Evolutionary conservation across 2,113 vertebrate species (phyloP).

Genomic region (Centrocercus urophasianus): DNA sequence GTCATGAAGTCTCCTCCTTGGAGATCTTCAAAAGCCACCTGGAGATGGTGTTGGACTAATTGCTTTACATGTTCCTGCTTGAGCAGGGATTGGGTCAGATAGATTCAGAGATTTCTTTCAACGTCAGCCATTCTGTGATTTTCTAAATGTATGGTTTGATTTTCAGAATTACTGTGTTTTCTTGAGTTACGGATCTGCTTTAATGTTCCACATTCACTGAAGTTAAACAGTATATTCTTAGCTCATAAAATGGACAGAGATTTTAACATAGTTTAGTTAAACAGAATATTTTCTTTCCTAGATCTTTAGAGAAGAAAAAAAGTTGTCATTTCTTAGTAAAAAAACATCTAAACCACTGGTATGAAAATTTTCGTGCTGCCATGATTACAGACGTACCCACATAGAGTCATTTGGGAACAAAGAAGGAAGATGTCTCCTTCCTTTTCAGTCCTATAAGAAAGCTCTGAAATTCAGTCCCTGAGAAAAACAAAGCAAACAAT

Average conservation of each 20-base stretch:
- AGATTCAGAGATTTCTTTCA: not conserved
- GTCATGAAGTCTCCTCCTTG: not conserved
- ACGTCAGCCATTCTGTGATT: not conserved
- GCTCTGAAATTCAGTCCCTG: not conserved
- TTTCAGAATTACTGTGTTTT: not conserved
- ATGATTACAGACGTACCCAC: not conserved
- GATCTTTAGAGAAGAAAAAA: not conserved
- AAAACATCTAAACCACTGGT: constrained; percentile 10
- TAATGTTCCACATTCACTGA: not conserved
- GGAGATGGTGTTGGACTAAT: not conserved
- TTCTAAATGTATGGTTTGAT: not conserved
- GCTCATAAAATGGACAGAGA: constrained; percentile 21
- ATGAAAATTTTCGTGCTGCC: constrained; percentile 31
- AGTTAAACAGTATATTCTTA: constrained; percentile 34
- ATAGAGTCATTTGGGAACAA: not conserved
- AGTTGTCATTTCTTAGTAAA: not conserved
- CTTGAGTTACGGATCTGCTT: not conserved
- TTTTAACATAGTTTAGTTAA: constrained; percentile 21
- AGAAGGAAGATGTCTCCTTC: not conserved
- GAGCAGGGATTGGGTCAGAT: not conserved
- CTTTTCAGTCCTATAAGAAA: not conserved
- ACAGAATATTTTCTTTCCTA: not conserved
- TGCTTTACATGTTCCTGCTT: not conserved
- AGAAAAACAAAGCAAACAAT: not conserved
- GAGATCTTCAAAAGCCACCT: not conserved